Base-by-base conservation (phyloP, 2,113 vertebrate genomes). In the Gambusia holbrooki region DNA sequence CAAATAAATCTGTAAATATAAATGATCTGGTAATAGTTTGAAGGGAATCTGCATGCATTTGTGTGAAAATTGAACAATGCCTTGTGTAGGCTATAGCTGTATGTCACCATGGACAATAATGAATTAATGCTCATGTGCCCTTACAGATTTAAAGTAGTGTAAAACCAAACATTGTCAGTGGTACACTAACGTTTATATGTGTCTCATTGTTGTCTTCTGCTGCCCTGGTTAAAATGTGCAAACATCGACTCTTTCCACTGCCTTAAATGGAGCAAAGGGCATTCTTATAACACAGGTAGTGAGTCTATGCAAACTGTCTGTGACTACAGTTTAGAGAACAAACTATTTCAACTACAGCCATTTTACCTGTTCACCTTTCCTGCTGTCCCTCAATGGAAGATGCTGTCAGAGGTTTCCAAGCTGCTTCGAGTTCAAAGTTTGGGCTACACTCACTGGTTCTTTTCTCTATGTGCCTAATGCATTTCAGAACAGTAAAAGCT, bases 401-500 rank as follows among this genome's bases (percentile, higher is more conserved):
- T n/a, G 25, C 66, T 79, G 82, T 68, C 69, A 42, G 14, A 72
- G 45, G 45, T 48, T 19, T 1, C 45, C 45, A 48, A 48, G 63
- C 65, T 84, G 79, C 82, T 89, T 54, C 27, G 69, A 69, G 73
- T 37, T 68, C 74, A 58, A 33, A 69, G 66, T 84, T 72, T 32
- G 37, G 74, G n/a, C 80, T 77, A 71, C 76, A 74, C 69, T 77
- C 33, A 40, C 78, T 12, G 62, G 83, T 90, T 66, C 76, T 85
- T 79, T 82, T 86, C 86, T 88, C 79, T 75, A 63, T 79, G 89
- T 92, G 91, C 92, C 91, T 92, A 64, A 58, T 75, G 73, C 79
- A 81, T 89, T 67, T 76, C 72, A 87, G 77, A 86, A 64, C 25
- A 58, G 22, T 58, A 42, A 37, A 66, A 66, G 35, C 65, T 77